These are phyloP conservation scores for Pardosa pseudoannulata DNA, from an alignment of 2,888 invertebrate species.

Conservation along the genomic window DNA sequence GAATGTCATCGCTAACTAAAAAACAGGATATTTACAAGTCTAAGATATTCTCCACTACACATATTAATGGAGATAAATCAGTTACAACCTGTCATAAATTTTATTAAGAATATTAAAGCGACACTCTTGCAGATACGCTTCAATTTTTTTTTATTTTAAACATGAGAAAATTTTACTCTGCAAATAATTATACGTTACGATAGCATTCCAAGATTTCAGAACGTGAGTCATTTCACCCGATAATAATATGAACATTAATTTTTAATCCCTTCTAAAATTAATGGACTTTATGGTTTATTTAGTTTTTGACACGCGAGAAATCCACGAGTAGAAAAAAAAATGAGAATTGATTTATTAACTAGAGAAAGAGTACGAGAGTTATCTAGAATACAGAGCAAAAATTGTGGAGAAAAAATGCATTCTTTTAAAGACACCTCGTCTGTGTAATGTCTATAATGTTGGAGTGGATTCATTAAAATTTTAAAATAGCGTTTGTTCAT, in stretches of 20 bases:
- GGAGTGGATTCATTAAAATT: not conserved
- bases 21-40: too few relatives aligned
- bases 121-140: too few relatives aligned
- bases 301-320: constrained; percentile 5
- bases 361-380: not conserved
- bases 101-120: too few relatives aligned
- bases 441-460: not conserved
- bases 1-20: too few relatives aligned
- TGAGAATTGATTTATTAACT: constrained; percentile 15
- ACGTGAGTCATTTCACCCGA: not conserved
- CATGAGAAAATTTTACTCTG: too few relatives aligned
- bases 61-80: too few relatives aligned
- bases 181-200: not conserved
- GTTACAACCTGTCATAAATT: too few relatives aligned
- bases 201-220: not conserved
- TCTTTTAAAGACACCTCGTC: not conserved
- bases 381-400: not conserved
- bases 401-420: not conserved
- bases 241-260: constrained; percentile 1
- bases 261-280: constrained; percentile 4
- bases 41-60: too few relatives aligned
- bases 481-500: too few relatives aligned
- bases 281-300: constrained; percentile 14
- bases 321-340: not conserved
- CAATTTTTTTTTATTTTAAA: too few relatives aligned